Evolutionary conservation across 2,888 invertebrate species (phyloP).

Genomic region (Sinohyriopsis cumingii): DNA sequence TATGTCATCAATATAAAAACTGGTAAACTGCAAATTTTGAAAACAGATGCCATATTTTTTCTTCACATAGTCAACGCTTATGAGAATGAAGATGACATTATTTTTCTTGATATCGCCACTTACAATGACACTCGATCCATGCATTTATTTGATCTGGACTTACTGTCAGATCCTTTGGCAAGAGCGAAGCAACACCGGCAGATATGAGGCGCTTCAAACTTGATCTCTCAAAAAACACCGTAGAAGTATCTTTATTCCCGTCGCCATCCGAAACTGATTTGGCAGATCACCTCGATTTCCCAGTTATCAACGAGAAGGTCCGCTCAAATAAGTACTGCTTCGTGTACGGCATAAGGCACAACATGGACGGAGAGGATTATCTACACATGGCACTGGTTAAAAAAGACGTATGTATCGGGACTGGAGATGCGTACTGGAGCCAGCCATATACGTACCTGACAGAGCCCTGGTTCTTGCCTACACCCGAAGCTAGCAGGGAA

Average conservation of each 20-base stretch:
- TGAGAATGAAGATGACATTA: conserved; percentile 36
- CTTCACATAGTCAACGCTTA: conserved; percentile 64
- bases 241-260: conserved; percentile 11
- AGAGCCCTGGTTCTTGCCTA: conserved; percentile 61
- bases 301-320: conserved; percentile 60
- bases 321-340: conserved; percentile 55
- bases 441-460: conserved; percentile 45
- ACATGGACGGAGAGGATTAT: conserved; percentile 43
- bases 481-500: conserved; percentile 44
- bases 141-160: conserved; percentile 37
- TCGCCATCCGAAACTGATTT: conserved; percentile 26
- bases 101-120: conserved; percentile 52
- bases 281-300: conserved; percentile 54
- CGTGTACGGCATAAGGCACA: conserved; percentile 55
- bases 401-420: conserved; percentile 54
- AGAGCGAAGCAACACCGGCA: conserved; percentile 35
- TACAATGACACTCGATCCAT: conserved; percentile 50
- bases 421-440: conserved; percentile 44
- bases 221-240: conserved; percentile 10
- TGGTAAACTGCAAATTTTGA: conserved; percentile 37
- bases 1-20: conserved; percentile 53
- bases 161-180: conserved; percentile 36
- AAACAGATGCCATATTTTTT: conserved; percentile 45
- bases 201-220: conserved; percentile 18
- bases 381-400: conserved; percentile 56